These are phyloP conservation scores for Phortica okadai DNA, from an alignment of 2,888 invertebrate genomes.

Conservation along the genomic window DNA sequence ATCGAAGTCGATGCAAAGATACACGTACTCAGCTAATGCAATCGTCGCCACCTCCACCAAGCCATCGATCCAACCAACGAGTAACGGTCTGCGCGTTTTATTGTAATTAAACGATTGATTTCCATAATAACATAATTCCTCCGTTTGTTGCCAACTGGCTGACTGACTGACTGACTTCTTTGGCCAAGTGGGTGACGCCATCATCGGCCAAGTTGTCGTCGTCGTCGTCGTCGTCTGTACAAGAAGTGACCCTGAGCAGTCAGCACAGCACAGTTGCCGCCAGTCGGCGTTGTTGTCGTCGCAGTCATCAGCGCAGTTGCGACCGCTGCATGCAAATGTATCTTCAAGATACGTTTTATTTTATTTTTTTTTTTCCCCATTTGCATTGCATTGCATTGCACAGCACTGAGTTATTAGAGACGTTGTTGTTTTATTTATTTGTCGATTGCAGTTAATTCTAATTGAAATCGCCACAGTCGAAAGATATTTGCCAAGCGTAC, in stretches of 20 bases:
- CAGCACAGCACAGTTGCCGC: slow-evolving; percentile 1
- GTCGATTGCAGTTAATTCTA: slow-evolving; percentile 69
- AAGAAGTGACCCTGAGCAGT: slow-evolving; percentile 25
- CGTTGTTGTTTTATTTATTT: slow-evolving; percentile 11
- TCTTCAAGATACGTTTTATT: slow-evolving; percentile 13
- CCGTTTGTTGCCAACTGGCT: not conserved
- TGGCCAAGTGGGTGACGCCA: slow-evolving; percentile 17
- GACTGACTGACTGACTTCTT: not conserved
- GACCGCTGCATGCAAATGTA: not conserved
- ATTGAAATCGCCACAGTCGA: slow-evolving; percentile 61
- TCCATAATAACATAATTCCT: slow-evolving; percentile 32
- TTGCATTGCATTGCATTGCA: not conserved
- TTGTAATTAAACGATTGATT: slow-evolving; percentile 31
- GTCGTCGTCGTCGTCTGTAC: slow-evolving; percentile 31
- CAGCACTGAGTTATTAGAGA: not conserved
- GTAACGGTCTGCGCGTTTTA: slow-evolving; percentile 13
- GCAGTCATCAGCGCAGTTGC: not conserved
- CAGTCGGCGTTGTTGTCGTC: slow-evolving; percentile 3
- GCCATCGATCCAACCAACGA: not conserved
- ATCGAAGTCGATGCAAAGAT: not conserved
- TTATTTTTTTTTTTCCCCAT: not conserved
- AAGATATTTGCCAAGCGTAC: slow-evolving; percentile 21
- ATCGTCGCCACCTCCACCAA: not conserved
- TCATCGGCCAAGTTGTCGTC: not conserved
- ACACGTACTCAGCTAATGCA: not conserved